Conservation (phyloP, 2,113 vertebrate species). For the Petroica traversi region DNA sequence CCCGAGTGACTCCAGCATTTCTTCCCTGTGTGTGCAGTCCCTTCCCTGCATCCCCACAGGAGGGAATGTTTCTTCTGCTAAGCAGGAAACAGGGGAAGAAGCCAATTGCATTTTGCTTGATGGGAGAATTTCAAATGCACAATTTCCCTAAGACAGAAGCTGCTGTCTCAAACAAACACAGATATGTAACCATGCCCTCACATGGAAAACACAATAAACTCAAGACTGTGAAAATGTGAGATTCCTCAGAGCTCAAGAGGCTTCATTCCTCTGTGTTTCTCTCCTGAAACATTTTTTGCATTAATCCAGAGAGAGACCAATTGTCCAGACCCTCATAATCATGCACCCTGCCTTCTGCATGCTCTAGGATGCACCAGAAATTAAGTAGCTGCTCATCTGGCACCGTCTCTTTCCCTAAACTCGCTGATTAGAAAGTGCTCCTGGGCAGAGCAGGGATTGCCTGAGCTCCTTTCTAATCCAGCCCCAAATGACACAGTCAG, state of each 20-base stretch:
- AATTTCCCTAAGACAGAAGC: background rate
- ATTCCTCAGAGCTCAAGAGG: background rate
- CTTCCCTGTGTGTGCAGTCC: background rate
- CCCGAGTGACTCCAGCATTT: conserved; percentile 4
- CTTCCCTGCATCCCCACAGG: background rate
- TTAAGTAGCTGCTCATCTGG: background rate
- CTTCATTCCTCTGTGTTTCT: background rate
- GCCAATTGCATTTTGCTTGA: background rate
- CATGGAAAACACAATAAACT: background rate
- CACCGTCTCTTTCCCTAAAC: background rate
- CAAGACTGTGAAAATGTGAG: background rate
- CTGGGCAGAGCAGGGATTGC: background rate
- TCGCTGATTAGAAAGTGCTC: background rate
- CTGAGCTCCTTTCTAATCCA: background rate
- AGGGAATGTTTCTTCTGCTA: background rate
- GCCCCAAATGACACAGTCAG: background rate
- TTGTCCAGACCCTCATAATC: background rate
- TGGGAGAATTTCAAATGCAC: background rate
- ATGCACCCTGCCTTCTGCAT: background rate
- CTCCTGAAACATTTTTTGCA: background rate
- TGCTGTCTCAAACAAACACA: background rate
- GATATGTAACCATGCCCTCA: background rate
- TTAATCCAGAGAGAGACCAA: background rate
- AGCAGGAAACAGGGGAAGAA: background rate
- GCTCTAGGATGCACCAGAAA: background rate